Evolutionary conservation across 2,797 vertebrate species (phyloP).

Genomic region (Chaetodon trifasciatus): DNA sequence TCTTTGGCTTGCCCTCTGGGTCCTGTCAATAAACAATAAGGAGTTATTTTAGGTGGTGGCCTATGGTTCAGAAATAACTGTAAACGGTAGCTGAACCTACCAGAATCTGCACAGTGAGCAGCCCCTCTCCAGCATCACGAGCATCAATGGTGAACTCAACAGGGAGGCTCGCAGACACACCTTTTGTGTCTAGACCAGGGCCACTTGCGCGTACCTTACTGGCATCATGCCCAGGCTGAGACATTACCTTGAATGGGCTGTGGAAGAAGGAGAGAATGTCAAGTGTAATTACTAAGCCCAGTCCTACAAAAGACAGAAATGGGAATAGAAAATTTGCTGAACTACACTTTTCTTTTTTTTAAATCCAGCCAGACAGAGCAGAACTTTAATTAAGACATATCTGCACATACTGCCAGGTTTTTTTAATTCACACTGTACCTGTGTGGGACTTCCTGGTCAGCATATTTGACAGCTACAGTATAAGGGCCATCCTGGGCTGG

Average conservation of each 20-base stretch:
- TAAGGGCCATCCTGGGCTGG: constrained; percentile 94
- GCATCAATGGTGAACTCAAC: constrained; percentile 98
- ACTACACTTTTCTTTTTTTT: constrained; percentile 22
- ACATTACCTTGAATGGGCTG: constrained; percentile 96
- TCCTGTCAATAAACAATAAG: constrained; percentile 82
- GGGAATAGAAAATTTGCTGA: constrained; percentile 37
- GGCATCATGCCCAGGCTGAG: constrained; percentile 93
- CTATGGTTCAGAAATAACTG: neutral
- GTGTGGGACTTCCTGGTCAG: constrained; percentile 94
- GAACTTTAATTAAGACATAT: constrained; percentile 56
- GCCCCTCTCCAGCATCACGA: constrained; percentile 94
- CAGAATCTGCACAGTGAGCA: constrained; percentile 97
- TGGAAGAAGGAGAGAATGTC: constrained; percentile 37
- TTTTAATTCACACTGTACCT: constrained; percentile 84
- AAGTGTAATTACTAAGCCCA: constrained; percentile 50
- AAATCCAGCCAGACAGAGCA: constrained; percentile 38
- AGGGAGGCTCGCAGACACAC: constrained; percentile 93
- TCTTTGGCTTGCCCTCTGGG: constrained; percentile 95
- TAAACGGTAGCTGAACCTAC: constrained; percentile 75
- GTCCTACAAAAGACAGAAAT: constrained; percentile 41
- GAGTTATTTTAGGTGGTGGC: constrained; percentile 5
- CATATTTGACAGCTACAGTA: constrained; percentile 93
- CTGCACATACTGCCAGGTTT: constrained; percentile 15
- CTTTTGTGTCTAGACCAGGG: constrained; percentile 92
- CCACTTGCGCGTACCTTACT: constrained; percentile 97